Conservation (phyloP, 2,113 vertebrate species). For the Strix aluco region DNA sequence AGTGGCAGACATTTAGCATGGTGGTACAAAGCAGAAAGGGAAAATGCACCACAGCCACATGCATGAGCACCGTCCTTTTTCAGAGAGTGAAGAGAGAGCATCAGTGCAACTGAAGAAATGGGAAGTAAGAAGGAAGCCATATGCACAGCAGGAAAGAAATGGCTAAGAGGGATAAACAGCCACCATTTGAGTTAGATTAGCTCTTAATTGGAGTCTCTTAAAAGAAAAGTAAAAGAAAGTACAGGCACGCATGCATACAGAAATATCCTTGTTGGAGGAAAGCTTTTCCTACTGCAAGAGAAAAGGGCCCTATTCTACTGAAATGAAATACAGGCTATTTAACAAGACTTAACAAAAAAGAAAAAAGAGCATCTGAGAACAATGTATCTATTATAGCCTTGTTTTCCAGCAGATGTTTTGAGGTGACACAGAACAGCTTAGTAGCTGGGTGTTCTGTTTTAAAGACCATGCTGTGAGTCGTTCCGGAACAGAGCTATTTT, state of each 20-base stretch:
- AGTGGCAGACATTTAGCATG: not conserved
- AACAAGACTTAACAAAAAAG: slow-evolving; percentile 33
- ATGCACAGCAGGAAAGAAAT: not conserved
- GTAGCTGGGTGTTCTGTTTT: slow-evolving; percentile 56
- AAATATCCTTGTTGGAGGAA: slow-evolving; percentile 13
- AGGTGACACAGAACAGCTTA: slow-evolving; percentile 57
- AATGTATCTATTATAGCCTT: slow-evolving; percentile 66
- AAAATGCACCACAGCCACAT: accelerated
- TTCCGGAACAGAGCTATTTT: slow-evolving; percentile 68
- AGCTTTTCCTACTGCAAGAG: slow-evolving; percentile 39
- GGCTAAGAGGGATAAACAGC: not conserved
- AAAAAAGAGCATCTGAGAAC: slow-evolving; percentile 28
- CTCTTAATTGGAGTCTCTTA: not conserved
- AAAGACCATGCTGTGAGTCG: slow-evolving; percentile 53
- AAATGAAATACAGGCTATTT: slow-evolving; percentile 49
- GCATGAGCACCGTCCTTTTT: not conserved
- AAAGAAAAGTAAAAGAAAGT: slow-evolving; percentile 20
- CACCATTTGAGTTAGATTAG: not conserved
- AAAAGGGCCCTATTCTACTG: slow-evolving; percentile 51
- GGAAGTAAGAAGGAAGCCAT: not conserved
- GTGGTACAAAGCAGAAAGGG: not conserved
- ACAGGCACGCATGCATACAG: not conserved
- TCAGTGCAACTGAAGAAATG: accelerated
- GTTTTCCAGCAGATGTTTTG: slow-evolving; percentile 70
- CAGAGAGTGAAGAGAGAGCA: not conserved